Base-by-base conservation (phyloP, 2,113 vertebrate genomes). In the Xyliphius kryptos region DNA sequence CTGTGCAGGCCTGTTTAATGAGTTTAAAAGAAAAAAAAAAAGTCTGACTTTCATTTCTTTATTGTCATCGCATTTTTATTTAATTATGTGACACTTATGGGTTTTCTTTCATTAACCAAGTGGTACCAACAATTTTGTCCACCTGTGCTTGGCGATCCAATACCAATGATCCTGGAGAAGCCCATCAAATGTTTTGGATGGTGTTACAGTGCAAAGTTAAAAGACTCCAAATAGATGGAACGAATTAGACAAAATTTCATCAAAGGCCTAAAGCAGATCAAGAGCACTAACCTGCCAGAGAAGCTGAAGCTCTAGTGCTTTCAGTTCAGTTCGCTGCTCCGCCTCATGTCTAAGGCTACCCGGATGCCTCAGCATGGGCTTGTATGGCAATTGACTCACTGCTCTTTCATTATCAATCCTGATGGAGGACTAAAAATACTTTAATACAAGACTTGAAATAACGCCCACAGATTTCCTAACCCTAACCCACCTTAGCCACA, bases 351-450 rank as follows among this genome's bases (percentile, higher is more conserved):
- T 61, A 4, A 43, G 32, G 15, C 16, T 58, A 19, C 46, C 37
- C 4, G 38, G 17, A 19, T 70, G 61, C 38, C 49, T 70, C 5
- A 60, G 47, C 37, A 64, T 46, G 14, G 54, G 41, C 2, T 16
- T 60, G 6, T 54, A 64, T 47, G 22, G 48, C 9, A 70, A 70
- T 21, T 6, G 49, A 56, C 16, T 12, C 12, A 9, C 49, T 13
- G 58, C 48, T 3, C 49, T 70, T 9, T 49, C 61, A 47, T 19
- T 41, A 12, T 54, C 61, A 53, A 64, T 48, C 48, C 32, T 50
- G n/a, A 12, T 20, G 46, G 47, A 61, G 32, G 16, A 61, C 7
- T 38, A 50, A 2, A 50, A 50, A 40, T 61, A 46, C 1, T 2
- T 26, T 10, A 61, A 50, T 22, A 47, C 40, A 43, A 43, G 40